These are phyloP conservation scores for Melanotaenia boesemani DNA, from an alignment of 2,797 vertebrate genomes.

Conservation along the genomic window DNA sequence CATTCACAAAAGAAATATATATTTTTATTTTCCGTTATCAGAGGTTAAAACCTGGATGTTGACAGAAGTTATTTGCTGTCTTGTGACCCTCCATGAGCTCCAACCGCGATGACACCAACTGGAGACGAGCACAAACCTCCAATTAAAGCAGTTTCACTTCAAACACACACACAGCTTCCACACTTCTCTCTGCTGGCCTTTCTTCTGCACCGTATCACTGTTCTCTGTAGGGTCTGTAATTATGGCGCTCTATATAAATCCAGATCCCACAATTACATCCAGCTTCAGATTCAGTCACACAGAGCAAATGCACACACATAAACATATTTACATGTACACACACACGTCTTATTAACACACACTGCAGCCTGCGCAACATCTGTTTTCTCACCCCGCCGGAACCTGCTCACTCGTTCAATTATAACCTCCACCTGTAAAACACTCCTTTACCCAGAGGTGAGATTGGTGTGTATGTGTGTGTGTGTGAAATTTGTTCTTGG, in stretches of 20 bases:
- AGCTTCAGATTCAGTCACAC: constrained; percentile 45
- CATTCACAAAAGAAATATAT: too few relatives aligned
- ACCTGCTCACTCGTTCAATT: constrained; percentile 82
- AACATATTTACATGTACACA: constrained; percentile 17
- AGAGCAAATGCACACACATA: constrained; percentile 22
- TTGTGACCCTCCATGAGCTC: background rate
- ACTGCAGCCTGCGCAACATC: constrained; percentile 75
- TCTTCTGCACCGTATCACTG: constrained; percentile 60
- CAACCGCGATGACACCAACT: background rate
- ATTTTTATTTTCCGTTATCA: too few relatives aligned
- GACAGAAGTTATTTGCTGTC: background rate
- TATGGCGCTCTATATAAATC: constrained; percentile 76
- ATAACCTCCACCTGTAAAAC: constrained; percentile 77
- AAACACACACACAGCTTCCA: constrained; percentile 46
- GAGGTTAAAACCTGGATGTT: too few relatives aligned
- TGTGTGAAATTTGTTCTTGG: too few relatives aligned
- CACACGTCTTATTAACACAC: constrained; percentile 45
- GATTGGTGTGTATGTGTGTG: background rate
- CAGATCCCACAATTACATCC: constrained; percentile 79
- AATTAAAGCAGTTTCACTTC: constrained; percentile 75
- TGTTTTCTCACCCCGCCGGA: constrained; percentile 77
- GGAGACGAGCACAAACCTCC: constrained; percentile 56
- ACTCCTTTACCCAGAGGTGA: constrained; percentile 29
- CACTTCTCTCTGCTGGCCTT: background rate
- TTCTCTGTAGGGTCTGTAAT: constrained; percentile 71